phyloP scores from a whole-genome alignment of 2,113 vertebrate genomes.

The Eudorcas thomsonii region DNA sequence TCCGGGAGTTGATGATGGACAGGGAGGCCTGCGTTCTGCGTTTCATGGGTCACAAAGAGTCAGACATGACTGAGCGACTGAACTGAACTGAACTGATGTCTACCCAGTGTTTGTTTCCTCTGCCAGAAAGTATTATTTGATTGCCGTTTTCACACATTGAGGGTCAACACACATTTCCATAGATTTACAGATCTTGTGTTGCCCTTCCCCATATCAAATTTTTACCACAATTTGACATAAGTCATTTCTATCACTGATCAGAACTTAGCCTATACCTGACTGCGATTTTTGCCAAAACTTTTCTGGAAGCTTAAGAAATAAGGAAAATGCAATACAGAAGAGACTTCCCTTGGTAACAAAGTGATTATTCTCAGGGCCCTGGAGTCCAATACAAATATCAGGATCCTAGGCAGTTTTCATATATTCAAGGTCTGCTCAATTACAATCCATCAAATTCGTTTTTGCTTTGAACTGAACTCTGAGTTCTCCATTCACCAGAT shows the following conservation, averaged over 20 bases:
- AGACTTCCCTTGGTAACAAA: not conserved
- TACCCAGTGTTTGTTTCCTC: not conserved
- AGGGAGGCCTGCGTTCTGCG: fast-evolving
- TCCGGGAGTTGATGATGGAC: too few relatives aligned
- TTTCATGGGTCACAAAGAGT: too few relatives aligned
- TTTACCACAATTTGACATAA: not conserved
- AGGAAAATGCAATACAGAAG: not conserved
- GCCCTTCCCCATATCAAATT: not conserved
- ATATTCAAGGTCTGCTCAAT: not conserved
- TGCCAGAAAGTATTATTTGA: not conserved
- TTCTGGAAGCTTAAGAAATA: not conserved
- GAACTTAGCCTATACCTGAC: not conserved
- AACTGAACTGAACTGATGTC: too few relatives aligned
- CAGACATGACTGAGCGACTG: too few relatives aligned
- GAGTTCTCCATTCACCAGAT: not conserved
- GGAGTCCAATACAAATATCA: not conserved
- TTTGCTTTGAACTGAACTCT: not conserved
- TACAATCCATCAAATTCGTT: not conserved
- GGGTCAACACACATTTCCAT: not conserved
- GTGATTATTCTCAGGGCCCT: not conserved
- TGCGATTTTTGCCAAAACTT: not conserved
- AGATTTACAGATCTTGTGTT: not conserved
- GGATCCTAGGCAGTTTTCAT: not conserved
- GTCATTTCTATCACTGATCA: not conserved
- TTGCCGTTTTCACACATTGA: not conserved